phyloP scores from a whole-genome alignment of 2,113 vertebrate species.

The Tetrao urogallus region DNA sequence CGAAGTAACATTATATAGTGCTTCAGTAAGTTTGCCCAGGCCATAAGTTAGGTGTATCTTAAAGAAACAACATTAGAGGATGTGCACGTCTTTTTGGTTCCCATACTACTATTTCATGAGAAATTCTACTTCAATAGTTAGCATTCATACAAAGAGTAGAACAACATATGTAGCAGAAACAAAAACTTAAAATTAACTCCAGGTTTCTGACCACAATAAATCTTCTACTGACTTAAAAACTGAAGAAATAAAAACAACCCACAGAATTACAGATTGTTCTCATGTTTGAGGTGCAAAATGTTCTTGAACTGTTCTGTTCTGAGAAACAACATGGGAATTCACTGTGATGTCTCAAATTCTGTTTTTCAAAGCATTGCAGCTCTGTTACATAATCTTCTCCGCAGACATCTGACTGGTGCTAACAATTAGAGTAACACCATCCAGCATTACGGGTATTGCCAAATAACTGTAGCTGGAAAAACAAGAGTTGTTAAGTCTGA shows the following conservation, averaged over 20 bases:
- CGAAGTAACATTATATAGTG: not conserved
- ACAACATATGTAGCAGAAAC: slow-evolving; percentile 1
- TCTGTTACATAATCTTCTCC: slow-evolving; percentile 43
- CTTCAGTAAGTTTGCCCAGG: not conserved
- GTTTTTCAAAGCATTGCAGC: slow-evolving; percentile 62
- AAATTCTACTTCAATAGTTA: not conserved
- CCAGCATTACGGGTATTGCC: not conserved
- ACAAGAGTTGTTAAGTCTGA: not conserved
- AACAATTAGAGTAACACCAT: slow-evolving; percentile 29
- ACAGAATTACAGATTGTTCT: slow-evolving; percentile 62
- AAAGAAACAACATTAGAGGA: not conserved
- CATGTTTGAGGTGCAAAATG: slow-evolving; percentile 60
- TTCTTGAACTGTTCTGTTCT: slow-evolving; percentile 67
- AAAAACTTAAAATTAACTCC: slow-evolving; percentile 48
- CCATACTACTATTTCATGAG: not conserved
- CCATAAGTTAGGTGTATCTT: not conserved
- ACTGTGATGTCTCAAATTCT: slow-evolving; percentile 51
- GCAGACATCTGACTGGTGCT: slow-evolving; percentile 45
- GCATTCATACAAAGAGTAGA: slow-evolving; percentile 20
- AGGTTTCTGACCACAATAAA: slow-evolving; percentile 47
- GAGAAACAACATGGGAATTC: slow-evolving; percentile 64
- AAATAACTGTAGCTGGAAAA: slow-evolving; percentile 27
- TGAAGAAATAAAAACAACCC: not conserved
- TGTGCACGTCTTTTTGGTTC: not conserved
- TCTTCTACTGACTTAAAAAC: slow-evolving; percentile 6